Percentiles rank a stretch among this genome's conserved stretches.
phyloP scores from a whole-genome alignment of 2,797 vertebrate species.

The Paramormyrops hopkinsi region DNA sequence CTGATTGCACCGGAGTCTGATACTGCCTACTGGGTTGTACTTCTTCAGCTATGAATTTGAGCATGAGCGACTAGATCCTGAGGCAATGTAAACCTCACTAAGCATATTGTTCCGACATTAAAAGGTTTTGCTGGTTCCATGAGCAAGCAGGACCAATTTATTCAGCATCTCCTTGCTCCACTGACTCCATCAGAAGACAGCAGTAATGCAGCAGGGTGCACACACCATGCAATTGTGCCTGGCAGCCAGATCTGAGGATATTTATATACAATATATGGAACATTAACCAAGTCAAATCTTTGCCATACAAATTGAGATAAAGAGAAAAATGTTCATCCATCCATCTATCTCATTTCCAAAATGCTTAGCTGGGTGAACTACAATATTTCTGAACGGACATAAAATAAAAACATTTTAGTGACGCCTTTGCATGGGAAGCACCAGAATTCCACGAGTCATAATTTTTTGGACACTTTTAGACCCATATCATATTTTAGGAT shows the following conservation, averaged over 20 bases:
- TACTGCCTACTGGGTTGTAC: not conserved
- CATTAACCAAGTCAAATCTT: not conserved
- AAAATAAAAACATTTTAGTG: not conserved
- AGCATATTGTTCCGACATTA: not conserved
- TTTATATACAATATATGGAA: constrained; percentile 3
- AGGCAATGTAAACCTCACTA: not conserved
- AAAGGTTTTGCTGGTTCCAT: not conserved
- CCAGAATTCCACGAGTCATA: not conserved
- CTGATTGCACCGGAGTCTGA: not conserved
- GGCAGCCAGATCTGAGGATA: not conserved
- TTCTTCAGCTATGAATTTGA: not conserved
- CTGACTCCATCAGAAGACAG: not conserved
- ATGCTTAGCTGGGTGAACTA: not conserved
- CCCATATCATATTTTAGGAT: not conserved
- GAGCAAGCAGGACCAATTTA: not conserved
- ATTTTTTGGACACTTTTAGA: not conserved
- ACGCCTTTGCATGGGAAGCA: not conserved
- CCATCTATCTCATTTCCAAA: not conserved
- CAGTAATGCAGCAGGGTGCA: not conserved
- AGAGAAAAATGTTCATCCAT: not conserved
- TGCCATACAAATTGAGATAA: not conserved
- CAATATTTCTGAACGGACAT: not conserved
- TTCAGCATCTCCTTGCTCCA: not conserved
- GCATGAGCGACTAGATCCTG: not conserved
- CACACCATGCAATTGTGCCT: not conserved